These are phyloP conservation scores for Tholera decimalis DNA, from an alignment of 2,888 invertebrate species.

Conservation along the genomic window DNA sequence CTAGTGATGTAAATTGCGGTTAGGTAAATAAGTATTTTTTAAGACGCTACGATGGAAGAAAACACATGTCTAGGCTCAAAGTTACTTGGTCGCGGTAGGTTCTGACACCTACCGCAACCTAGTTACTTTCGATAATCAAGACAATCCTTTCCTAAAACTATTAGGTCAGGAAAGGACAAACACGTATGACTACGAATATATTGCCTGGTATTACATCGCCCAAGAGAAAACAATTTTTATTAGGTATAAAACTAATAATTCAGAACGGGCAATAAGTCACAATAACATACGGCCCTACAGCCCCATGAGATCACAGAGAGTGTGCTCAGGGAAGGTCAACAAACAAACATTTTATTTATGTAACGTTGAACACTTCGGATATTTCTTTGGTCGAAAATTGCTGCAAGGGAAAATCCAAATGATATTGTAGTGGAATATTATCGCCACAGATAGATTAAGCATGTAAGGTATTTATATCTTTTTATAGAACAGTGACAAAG, in stretches of 20 bases:
- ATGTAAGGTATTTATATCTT: too few species aligned
- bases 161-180: neutral
- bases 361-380: constrained; percentile 4
- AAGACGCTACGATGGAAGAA: too few species aligned
- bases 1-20: neutral
- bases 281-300: constrained; percentile 21
- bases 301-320: constrained; percentile 12
- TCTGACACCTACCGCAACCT: too few species aligned
- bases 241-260: constrained; percentile 20
- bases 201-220: neutral
- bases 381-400: neutral
- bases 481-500: too few species aligned
- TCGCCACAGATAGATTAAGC: too few species aligned
- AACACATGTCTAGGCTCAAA: too few species aligned
- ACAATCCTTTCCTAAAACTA: neutral
- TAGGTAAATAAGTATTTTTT: neutral
- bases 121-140: too few species aligned
- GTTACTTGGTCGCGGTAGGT: too few species aligned
- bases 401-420: constrained; percentile 3
- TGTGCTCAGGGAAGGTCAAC: constrained; percentile 12
- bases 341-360: constrained; percentile 28
- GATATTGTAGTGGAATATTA: neutral
- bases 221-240: constrained; percentile 30
- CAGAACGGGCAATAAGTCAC: constrained; percentile 40
- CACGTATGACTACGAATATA: neutral